Evolutionary conservation across 2,888 invertebrate species (phyloP).

Genomic region (Cistogaster globosa): DNA sequence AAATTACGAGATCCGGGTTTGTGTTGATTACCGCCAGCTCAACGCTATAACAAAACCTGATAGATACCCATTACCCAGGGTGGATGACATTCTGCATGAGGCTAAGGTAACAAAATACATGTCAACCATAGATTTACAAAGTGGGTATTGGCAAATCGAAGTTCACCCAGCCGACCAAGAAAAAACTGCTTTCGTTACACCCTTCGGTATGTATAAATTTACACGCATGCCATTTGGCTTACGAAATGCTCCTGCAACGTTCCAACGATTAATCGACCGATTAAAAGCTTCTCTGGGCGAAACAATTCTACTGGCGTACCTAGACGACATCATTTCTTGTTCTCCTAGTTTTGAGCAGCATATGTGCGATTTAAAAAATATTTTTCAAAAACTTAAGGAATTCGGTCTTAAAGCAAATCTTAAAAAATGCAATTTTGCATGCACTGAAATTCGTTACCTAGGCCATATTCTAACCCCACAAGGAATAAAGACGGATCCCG

Average conservation of each 20-base stretch:
- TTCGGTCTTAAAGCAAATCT: constrained; percentile 39
- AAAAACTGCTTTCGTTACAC: constrained; percentile 68
- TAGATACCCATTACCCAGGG: constrained; percentile 10
- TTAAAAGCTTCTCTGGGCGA: constrained; percentile 65
- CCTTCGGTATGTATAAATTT: constrained; percentile 67
- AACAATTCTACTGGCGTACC: constrained; percentile 72
- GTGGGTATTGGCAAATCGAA: constrained; percentile 67
- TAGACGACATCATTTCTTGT: constrained; percentile 76
- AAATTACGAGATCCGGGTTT: background rate
- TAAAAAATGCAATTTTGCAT: constrained; percentile 48
- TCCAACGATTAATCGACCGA: constrained; percentile 53
- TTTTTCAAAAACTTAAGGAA: constrained; percentile 37
- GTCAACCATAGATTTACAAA: too few species aligned
- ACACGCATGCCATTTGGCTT: constrained; percentile 69
- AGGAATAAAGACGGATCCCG: constrained; percentile 73
- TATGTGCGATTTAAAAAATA: constrained; percentile 55
- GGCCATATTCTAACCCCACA: constrained; percentile 50
- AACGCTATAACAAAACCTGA: background rate
- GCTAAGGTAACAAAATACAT: constrained; percentile 46
- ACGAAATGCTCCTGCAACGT: constrained; percentile 67
- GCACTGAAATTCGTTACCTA: constrained; percentile 50
- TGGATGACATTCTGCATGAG: too few species aligned
- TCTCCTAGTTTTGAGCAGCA: too few species aligned
- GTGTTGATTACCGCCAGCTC: background rate
- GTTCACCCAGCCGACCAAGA: constrained; percentile 53